Evolutionary conservation across 92 coral and sea anemone genomes (phyloP), one percentile per base, ranked within the genome.

Genomic region (Ricordea florida): DNA sequence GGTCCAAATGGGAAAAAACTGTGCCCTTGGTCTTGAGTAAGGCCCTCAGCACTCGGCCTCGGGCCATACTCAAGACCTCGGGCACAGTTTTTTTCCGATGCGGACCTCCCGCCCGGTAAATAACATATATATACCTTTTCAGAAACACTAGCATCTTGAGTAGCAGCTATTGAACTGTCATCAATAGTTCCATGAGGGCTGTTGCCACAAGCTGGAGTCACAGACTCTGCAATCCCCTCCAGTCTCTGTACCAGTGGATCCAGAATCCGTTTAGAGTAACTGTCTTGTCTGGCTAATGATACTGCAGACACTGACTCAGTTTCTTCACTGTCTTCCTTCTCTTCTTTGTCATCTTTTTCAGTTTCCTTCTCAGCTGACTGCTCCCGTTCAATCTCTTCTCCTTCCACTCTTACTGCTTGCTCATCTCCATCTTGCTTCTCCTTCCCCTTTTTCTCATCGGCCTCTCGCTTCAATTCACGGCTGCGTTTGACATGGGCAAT

Each of bases 141-240:
- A 29, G 71, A 41, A 27, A 79, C 15, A 40, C 18, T 23, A 35
- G 32, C 43, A 38, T 70, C 65, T 14, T 70, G 77, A 38, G 17
- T 2, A 3, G 8, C 65, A 16, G 66, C 20, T n/a, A 52, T 42
- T 20, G 66, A 45, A 14, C 73, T 50, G 46, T 85, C 96, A 30
- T 90, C 92, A 36, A 90, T 74, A 62, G 96, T 86, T 48, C 80
- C 86, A 78, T 88, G 87, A 1, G 96, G 96, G 62, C 92, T 90
- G 29, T 83, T 69, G 5, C 86, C 86, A 47, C 29, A 32, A 10
- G 53, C 63, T 6, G 90, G 90, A 10, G 87, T 72, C 23, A 55
- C 29, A 43, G 76, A 51, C 25, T 72, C 74, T 28, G 82, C 72
- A n/a, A 85, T 57, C 48, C 84, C 85, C 25, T 90, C 96, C 25